Evolutionary conservation across 1,140 invertebrate genomes (phyloP).

Genomic region (Psilanteris sp.): DNA sequence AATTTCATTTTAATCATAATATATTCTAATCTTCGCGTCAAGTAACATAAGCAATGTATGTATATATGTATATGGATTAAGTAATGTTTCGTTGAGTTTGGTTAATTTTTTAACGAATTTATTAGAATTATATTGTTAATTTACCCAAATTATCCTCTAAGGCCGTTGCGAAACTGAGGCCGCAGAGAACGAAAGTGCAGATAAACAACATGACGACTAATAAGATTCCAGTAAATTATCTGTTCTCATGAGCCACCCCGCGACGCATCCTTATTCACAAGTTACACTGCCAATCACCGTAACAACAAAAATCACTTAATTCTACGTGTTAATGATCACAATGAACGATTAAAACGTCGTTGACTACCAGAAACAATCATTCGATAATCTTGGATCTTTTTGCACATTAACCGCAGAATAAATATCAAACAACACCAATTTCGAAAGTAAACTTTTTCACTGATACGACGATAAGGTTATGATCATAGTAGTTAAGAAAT

Average conservation of each 20-base stretch:
- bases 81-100: too few species aligned
- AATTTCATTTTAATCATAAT: too few species aligned
- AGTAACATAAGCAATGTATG: too few species aligned
- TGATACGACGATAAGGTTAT: neutral
- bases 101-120: too few species aligned
- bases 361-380: conserved; percentile 22
- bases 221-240: conserved; percentile 42
- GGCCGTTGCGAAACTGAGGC: conserved; percentile 31
- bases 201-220: conserved; percentile 42
- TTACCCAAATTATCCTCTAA: conserved; percentile 53
- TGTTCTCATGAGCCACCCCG: conserved; percentile 16
- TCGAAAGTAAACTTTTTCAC: conserved; percentile 1
- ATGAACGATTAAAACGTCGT: conserved; percentile 2
- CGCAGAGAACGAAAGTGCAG: conserved; percentile 27
- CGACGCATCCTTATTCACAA: conserved; percentile 43
- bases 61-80: too few species aligned
- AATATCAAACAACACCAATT: neutral
- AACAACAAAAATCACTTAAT: conserved; percentile 36
- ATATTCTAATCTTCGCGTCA: too few species aligned
- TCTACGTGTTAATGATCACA: conserved; percentile 27
- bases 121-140: neutral
- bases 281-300: conserved; percentile 41
- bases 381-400: neutral
- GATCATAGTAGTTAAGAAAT: neutral
- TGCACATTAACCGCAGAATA: neutral